phyloP scores from a whole-genome alignment of 2,888 invertebrate species.

The Machimus rusticus region DNA sequence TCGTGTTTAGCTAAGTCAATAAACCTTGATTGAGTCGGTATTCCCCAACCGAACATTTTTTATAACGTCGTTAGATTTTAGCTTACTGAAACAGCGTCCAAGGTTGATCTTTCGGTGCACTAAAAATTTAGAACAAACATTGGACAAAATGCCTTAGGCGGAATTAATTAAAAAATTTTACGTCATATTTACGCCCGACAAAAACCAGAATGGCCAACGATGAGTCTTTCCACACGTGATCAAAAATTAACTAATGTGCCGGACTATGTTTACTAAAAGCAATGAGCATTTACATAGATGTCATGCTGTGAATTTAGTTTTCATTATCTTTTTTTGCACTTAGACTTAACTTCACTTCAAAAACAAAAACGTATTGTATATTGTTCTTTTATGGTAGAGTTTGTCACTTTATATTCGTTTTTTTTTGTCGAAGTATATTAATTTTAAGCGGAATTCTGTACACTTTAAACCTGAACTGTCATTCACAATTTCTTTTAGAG shows the following conservation, averaged over 20 bases:
- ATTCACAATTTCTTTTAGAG: neutral
- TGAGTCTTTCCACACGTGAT: neutral
- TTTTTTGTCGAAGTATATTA: neutral
- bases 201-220: neutral
- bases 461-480: neutral
- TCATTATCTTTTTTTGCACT: neutral
- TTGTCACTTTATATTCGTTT: neutral
- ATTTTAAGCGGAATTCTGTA: neutral
- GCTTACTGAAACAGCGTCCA: neutral
- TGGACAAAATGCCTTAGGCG: neutral
- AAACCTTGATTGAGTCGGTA: neutral
- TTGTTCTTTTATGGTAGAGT: neutral
- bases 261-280: neutral
- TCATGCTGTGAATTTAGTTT: neutral
- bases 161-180: neutral
- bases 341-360: neutral
- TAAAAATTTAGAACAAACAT: neutral
- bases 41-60: neutral
- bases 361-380: neutral
- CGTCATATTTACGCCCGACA: neutral
- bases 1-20: neutral
- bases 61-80: neutral
- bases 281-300: neutral
- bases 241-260: neutral
- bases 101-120: neutral